These are phyloP conservation scores for Limnephilus marmoratus DNA, from an alignment of 2,888 invertebrate genomes.

Conservation along the genomic window DNA sequence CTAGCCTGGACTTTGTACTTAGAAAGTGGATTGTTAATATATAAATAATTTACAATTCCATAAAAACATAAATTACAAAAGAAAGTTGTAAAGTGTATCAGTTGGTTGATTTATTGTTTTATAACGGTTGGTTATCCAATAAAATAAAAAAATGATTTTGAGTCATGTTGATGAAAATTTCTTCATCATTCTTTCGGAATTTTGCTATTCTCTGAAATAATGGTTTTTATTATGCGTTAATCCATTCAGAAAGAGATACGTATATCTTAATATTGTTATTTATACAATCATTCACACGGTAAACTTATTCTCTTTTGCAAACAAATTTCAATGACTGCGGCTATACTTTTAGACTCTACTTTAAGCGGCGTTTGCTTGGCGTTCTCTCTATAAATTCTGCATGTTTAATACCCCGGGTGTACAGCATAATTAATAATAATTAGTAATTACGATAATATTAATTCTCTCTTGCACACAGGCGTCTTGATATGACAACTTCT, in stretches of 20 bases:
- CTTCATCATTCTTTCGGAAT: too few relatives aligned
- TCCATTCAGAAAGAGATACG: too few relatives aligned
- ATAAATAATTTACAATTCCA: background rate
- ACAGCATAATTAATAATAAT: background rate
- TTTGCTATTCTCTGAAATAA: too few relatives aligned
- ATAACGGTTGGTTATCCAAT: background rate
- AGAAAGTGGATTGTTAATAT: background rate
- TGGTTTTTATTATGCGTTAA: too few relatives aligned
- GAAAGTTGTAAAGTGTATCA: background rate
- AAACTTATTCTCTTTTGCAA: background rate
- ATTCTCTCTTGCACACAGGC: background rate
- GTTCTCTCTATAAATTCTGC: background rate
- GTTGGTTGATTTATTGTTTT: background rate
- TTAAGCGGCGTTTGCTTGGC: background rate
- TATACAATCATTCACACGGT: background rate
- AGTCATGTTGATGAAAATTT: background rate
- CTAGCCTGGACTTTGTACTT: background rate
- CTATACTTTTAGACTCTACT: background rate
- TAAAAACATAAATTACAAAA: background rate
- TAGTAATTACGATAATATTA: background rate
- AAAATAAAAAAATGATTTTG: too few relatives aligned
- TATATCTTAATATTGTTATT: background rate
- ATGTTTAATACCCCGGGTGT: background rate
- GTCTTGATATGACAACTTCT: background rate
- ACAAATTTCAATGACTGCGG: background rate